Conservation (phyloP, 2,113 vertebrate species). For the Heteronetta atricapilla region DNA sequence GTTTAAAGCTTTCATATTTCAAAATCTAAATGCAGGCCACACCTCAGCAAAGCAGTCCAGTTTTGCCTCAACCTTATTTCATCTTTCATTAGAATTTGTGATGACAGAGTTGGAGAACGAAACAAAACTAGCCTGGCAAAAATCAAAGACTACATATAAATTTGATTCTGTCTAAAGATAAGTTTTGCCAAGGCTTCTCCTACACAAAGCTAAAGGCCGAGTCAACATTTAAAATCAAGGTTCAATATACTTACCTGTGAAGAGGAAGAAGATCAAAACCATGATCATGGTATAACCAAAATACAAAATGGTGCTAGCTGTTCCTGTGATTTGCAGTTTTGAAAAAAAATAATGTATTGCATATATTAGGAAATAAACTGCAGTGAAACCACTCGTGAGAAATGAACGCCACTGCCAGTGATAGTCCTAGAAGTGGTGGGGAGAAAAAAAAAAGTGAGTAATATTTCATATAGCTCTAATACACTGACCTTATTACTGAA, state of each 20-base stretch:
- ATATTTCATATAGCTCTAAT: neutral
- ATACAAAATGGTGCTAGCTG: constrained; percentile 92
- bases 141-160: neutral
- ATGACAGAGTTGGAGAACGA: neutral
- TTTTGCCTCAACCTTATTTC: neutral
- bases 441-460: neutral
- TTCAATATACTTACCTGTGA: constrained; percentile 82
- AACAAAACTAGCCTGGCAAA: neutral
- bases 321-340: constrained; percentile 91
- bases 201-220: neutral
- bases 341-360: constrained; percentile 94
- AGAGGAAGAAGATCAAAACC: constrained; percentile 95
- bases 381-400: constrained; percentile 97
- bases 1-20: neutral
- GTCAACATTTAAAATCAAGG: neutral
- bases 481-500: neutral
- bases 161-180: neutral
- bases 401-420: constrained; percentile 99
- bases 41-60: neutral
- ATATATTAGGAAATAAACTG: constrained; percentile 94
- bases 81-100: neutral
- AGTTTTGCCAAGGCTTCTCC: neutral
- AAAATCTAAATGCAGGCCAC: neutral
- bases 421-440: constrained; percentile 84
- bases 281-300: constrained; percentile 96